Conservation (phyloP, 1,140 invertebrate species). For the Drosophila parvula region DNA sequence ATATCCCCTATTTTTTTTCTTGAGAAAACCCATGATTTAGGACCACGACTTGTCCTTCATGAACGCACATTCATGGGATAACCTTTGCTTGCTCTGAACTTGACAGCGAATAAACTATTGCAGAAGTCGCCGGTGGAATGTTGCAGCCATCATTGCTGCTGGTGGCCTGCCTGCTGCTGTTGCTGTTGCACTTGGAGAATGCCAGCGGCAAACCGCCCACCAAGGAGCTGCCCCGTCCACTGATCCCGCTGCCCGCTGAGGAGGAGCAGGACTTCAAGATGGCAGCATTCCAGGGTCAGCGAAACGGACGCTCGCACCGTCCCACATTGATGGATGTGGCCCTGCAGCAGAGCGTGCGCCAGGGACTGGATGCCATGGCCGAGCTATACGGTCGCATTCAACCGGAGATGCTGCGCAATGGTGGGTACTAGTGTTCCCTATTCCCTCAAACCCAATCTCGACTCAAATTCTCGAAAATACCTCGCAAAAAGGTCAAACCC, state of each 20-base stretch:
- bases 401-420: constrained; percentile 79
- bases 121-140: constrained; percentile 53
- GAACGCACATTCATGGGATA: background rate
- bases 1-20: background rate
- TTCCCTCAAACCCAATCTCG: constrained; percentile 4
- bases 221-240: constrained; percentile 58
- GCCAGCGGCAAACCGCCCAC: constrained; percentile 52
- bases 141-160: constrained; percentile 37
- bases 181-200: constrained; percentile 23
- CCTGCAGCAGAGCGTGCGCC: constrained; percentile 72
- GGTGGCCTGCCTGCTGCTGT: constrained; percentile 17
- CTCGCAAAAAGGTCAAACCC: constrained; percentile 66
- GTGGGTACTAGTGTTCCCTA: constrained; percentile 49
- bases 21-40: constrained; percentile 1
- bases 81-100: constrained; percentile 9
- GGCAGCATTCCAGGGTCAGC: constrained; percentile 22
- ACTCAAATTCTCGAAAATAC: constrained; percentile 25
- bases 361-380: constrained; percentile 81
- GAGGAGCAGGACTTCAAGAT: constrained; percentile 14
- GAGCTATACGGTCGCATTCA: constrained; percentile 76
- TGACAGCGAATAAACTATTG: constrained; percentile 36
- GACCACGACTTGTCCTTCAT: too few species aligned
- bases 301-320: constrained; percentile 61
- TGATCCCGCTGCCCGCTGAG: constrained; percentile 19
- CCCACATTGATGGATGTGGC: constrained; percentile 78